Percentiles rank a stretch among this genome's conserved stretches.
Conservation (phyloP, 2,888 invertebrate genomes). For the Sarcophaga caerulescens region DNA sequence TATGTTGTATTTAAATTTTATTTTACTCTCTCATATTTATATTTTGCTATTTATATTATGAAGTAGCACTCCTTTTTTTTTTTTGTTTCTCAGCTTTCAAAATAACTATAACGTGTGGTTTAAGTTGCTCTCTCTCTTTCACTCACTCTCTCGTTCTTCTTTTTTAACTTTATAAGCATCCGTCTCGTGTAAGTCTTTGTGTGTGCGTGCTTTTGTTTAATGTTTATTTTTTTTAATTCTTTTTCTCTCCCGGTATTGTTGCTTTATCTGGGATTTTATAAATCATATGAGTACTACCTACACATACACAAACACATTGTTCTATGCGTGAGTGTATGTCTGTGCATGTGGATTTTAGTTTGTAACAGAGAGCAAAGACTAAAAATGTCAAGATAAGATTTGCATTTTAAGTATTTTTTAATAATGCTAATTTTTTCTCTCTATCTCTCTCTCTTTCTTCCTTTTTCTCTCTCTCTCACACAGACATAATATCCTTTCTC, state of each 20-base stretch:
- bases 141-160: not conserved
- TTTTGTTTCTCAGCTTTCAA: not conserved
- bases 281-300: conserved; percentile 44
- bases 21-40: conserved; percentile 28
- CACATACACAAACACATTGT: not conserved
- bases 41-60: conserved; percentile 55
- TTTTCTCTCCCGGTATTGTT: conserved; percentile 19
- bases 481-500: too few species aligned
- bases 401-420: conserved; percentile 69
- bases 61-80: conserved; percentile 32
- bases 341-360: conserved; percentile 29
- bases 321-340: conserved; percentile 7
- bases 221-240: too few species aligned
- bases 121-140: not conserved
- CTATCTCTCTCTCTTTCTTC: too few species aligned
- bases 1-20: not conserved
- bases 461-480: too few species aligned
- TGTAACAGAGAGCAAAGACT: conserved; percentile 54
- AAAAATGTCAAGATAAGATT: conserved; percentile 68
- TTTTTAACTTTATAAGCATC: not conserved
- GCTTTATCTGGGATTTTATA: conserved; percentile 64
- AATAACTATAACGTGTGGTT: conserved; percentile 1
- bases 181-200: not conserved
- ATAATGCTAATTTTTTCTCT: conserved; percentile 65
- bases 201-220: too few species aligned